These are phyloP conservation scores for Microctenopoma lineatum DNA, from an alignment of 2,797 vertebrate genomes.

Conservation along the genomic window DNA sequence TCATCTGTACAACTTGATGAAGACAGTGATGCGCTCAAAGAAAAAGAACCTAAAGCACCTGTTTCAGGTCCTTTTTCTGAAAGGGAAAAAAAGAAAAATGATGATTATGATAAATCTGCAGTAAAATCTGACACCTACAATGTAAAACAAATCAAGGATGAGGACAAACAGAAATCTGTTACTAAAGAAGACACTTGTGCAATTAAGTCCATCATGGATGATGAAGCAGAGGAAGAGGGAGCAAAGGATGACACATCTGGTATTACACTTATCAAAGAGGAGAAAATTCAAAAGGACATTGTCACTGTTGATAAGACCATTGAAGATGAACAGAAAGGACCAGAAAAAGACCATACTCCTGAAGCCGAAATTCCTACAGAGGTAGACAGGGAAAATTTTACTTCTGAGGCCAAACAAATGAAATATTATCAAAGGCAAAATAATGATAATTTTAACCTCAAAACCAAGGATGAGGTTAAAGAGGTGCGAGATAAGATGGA, in stretches of 20 bases:
- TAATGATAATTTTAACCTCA: conserved; percentile 70
- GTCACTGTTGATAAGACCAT: conserved; percentile 13
- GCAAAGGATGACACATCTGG: conserved; percentile 66
- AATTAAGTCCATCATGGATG: conserved; percentile 13
- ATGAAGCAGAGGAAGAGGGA: conserved; percentile 35
- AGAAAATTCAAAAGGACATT: conserved; percentile 36
- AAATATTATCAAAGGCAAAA: conserved; percentile 45
- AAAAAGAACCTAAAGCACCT: conserved; percentile 67
- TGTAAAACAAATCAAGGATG: conserved; percentile 44
- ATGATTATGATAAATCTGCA: conserved; percentile 67
- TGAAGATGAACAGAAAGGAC: conserved; percentile 46
- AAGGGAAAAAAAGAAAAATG: conserved; percentile 70
- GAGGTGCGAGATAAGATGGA: conserved; percentile 34
- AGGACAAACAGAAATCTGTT: conserved; percentile 47
- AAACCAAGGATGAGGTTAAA: conserved; percentile 45
- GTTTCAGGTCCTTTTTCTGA: conserved; percentile 73
- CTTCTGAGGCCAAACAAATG: conserved; percentile 31
- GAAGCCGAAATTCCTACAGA: conserved; percentile 29
- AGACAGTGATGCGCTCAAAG: conserved; percentile 55
- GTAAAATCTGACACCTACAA: conserved; percentile 54
- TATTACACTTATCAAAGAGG: conserved; percentile 60
- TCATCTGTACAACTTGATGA: conserved; percentile 42
- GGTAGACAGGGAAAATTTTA: conserved; percentile 21
- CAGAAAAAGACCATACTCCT: conserved; percentile 31
- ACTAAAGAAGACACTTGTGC: conserved; percentile 35